A percentile compares a stretch with the other conserved stretches of the same genome.
Conservation (phyloP, 2,113 vertebrate genomes). For the Smithornis capensis region DNA sequence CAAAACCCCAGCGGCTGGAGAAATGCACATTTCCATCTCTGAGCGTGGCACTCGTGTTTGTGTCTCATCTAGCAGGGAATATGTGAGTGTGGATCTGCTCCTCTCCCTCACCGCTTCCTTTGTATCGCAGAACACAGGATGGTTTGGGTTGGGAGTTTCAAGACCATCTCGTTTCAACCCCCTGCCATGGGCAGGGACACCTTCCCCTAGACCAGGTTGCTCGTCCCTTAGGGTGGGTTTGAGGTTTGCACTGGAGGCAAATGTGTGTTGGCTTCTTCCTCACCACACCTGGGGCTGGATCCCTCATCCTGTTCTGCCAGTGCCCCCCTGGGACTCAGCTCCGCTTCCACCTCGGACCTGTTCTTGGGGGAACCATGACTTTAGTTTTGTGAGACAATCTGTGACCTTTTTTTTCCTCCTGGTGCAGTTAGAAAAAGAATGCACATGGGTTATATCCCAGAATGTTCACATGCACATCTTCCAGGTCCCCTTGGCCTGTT, state of each 20-base stretch:
- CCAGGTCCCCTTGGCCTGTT: fast-evolving
- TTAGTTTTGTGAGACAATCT: not conserved
- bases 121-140: fast-evolving
- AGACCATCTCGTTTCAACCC: fast-evolving
- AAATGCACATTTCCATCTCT: fast-evolving
- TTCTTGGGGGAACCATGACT: fast-evolving
- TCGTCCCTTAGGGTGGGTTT: fast-evolving
- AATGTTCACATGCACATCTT: fast-evolving
- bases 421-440: not conserved
- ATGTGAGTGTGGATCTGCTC: fast-evolving
- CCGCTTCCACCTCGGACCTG: fast-evolving
- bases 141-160: not conserved
- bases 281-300: fast-evolving
- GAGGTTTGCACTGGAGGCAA: not conserved
- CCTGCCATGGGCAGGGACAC: not conserved
- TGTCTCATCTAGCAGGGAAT: fast-evolving
- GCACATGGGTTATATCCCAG: fast-evolving
- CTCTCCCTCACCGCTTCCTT: not conserved
- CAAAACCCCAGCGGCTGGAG: not conserved
- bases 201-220: fast-evolving
- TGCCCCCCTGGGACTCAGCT: not conserved
- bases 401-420: fast-evolving
- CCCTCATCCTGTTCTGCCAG: not conserved
- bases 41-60: fast-evolving
- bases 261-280: not conserved